These are phyloP conservation scores for Acrocephalus kingi DNA, from an alignment of 2,113 vertebrate genomes.

Conservation along the genomic window DNA sequence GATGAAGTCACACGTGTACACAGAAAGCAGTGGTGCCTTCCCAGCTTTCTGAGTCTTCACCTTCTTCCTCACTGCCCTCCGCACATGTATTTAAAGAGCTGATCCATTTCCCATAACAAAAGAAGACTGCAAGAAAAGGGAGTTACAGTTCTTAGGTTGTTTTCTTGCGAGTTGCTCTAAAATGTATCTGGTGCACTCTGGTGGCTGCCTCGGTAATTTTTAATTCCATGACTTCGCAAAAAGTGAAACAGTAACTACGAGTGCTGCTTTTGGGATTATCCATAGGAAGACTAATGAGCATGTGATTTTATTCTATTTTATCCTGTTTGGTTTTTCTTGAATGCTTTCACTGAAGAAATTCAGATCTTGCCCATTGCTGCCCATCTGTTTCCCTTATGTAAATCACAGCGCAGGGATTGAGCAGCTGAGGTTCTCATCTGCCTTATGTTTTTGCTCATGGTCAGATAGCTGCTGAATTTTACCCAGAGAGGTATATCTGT, in stretches of 20 bases:
- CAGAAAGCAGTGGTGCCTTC: background rate
- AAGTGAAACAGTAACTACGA: background rate
- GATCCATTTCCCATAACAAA: background rate
- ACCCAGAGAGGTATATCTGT: background rate
- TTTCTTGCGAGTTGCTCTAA: background rate
- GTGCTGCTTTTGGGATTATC: background rate
- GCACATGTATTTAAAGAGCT: background rate
- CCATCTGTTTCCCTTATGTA: background rate
- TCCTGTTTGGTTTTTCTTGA: background rate
- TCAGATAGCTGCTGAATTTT: slow-evolving; percentile 19
- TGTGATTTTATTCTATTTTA: background rate
- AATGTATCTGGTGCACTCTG: slow-evolving; percentile 65
- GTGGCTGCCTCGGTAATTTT: slow-evolving; percentile 36
- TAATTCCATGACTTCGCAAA: background rate
- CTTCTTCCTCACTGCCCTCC: background rate
- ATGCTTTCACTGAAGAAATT: background rate
- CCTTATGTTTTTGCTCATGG: background rate
- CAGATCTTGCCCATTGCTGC: background rate
- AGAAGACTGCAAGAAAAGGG: background rate
- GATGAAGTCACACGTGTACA: background rate
- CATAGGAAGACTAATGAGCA: background rate
- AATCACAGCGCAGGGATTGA: background rate
- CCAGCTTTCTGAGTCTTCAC: background rate
- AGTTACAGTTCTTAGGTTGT: background rate
- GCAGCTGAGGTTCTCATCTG: background rate